These are phyloP conservation scores for Tetanocera ferruginea DNA, from an alignment of 2,888 invertebrate genomes.

Conservation along the genomic window DNA sequence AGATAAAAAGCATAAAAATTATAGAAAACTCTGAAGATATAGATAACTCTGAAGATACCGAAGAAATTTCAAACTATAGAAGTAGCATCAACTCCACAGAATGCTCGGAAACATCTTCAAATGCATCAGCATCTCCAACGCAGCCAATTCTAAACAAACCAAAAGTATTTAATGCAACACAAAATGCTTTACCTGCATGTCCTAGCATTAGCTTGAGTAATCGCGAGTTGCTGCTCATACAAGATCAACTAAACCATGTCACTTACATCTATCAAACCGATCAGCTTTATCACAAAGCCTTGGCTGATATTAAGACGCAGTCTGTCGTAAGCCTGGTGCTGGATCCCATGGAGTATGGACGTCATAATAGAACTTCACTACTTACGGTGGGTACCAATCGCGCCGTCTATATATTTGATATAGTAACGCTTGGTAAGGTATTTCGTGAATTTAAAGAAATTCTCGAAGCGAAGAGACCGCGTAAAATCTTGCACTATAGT, in stretches of 20 bases:
- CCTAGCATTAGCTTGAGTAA: constrained; percentile 22
- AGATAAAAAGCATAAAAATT: constrained; percentile 52
- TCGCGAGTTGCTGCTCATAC: constrained; percentile 47
- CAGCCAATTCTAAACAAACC: neutral
- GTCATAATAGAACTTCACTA: constrained; percentile 52
- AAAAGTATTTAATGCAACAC: constrained; percentile 22
- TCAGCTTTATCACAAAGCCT: constrained; percentile 56
- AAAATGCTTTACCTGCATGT: constrained; percentile 32
- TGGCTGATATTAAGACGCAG: constrained; percentile 54
- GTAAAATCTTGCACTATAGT: constrained; percentile 55
- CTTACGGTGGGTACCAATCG: constrained; percentile 52
- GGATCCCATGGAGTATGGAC: constrained; percentile 54
- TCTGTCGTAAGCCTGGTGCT: constrained; percentile 51
- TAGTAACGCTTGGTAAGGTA: constrained; percentile 53
- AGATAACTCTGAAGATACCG: neutral
- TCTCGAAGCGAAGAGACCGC: constrained; percentile 52
- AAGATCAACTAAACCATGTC: constrained; percentile 45
- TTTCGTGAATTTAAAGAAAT: constrained; percentile 54
- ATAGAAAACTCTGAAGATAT: constrained; percentile 33
- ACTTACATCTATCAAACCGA: constrained; percentile 57
- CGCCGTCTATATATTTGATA: constrained; percentile 58
- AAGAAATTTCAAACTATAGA: neutral
- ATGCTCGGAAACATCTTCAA: constrained; percentile 8
- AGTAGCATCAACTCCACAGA: constrained; percentile 21
- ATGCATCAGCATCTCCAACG: neutral